Evolutionary conservation across 2,888 invertebrate species (phyloP).

Genomic region (Ophion obscuratus): DNA sequence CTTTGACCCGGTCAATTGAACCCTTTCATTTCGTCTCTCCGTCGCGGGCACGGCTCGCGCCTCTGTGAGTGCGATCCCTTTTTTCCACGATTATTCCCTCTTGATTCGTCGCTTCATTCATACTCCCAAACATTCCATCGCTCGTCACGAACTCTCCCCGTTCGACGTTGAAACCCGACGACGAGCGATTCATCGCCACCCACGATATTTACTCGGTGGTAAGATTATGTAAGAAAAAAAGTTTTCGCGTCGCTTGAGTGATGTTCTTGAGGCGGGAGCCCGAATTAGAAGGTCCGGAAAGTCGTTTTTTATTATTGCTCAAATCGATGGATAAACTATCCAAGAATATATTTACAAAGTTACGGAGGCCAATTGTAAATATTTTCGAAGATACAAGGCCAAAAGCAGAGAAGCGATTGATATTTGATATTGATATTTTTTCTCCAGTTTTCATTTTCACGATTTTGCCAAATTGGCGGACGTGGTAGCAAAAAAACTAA

Average conservation of each 20-base stretch:
- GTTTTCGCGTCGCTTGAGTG: background rate
- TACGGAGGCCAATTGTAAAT: too few relatives aligned
- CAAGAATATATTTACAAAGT: too few relatives aligned
- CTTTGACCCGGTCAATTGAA: conserved; percentile 78
- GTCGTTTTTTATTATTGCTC: too few relatives aligned
- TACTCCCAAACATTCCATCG: conserved; percentile 19
- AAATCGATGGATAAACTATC: too few relatives aligned
- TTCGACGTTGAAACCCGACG: background rate
- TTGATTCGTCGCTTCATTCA: conserved; percentile 56
- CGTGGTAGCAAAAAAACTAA: too few relatives aligned
- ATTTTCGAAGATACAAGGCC: too few relatives aligned
- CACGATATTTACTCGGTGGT: background rate
- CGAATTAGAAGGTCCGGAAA: too few relatives aligned
- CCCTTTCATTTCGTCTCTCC: conserved; percentile 68
- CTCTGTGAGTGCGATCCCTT: conserved; percentile 18
- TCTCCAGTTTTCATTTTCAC: too few relatives aligned
- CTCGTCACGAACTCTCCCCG: conserved; percentile 24
- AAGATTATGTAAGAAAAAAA: background rate
- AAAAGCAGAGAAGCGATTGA: too few relatives aligned
- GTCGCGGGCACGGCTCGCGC: background rate
- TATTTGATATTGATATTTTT: too few relatives aligned
- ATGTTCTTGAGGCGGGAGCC: background rate
- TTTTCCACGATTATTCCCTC: conserved; percentile 43
- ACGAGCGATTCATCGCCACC: background rate
- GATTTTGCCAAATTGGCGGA: too few relatives aligned